A percentile compares a stretch with the other conserved stretches of the same genome.
Evolutionary conservation across 2,888 invertebrate species (phyloP).

Genomic region (Ditula angustiorana): DNA sequence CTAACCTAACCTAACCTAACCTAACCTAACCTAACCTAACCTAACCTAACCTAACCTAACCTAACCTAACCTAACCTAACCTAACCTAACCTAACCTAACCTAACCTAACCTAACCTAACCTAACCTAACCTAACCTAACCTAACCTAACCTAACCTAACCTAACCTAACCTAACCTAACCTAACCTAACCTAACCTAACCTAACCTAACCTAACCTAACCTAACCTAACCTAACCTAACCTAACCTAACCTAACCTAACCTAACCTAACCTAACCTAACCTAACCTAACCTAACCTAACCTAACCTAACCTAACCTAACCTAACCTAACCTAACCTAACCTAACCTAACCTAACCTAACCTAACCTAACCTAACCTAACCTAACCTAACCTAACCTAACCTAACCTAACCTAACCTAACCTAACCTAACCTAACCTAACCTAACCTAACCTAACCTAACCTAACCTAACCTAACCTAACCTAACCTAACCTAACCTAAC

Average conservation of each 20-base stretch:
- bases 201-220: slow-evolving; percentile 39
- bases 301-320: slow-evolving; percentile 29
- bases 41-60: slow-evolving; percentile 36
- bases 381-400: slow-evolving; percentile 37
- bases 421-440: no score
- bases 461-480: slow-evolving; percentile 32
- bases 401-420: slow-evolving; percentile 30
- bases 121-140: slow-evolving; percentile 5
- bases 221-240: slow-evolving; percentile 40
- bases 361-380: slow-evolving; percentile 41
- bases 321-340: slow-evolving; percentile 25
- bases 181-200: slow-evolving; percentile 39
- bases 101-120: slow-evolving; percentile 12
- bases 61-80: no score
- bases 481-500: slow-evolving; percentile 31
- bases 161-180: no score
- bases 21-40: slow-evolving; percentile 35
- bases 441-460: no score
- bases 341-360: slow-evolving; percentile 39
- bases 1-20: slow-evolving; percentile 39
- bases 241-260: slow-evolving; percentile 37
- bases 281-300: slow-evolving; percentile 35
- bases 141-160: slow-evolving; percentile 34
- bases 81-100: slow-evolving; percentile 22
- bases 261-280: slow-evolving; percentile 30